These are phyloP conservation scores for Pristionchus entomophagus DNA, from an alignment of 2,888 invertebrate genomes.

Conservation along the genomic window DNA sequence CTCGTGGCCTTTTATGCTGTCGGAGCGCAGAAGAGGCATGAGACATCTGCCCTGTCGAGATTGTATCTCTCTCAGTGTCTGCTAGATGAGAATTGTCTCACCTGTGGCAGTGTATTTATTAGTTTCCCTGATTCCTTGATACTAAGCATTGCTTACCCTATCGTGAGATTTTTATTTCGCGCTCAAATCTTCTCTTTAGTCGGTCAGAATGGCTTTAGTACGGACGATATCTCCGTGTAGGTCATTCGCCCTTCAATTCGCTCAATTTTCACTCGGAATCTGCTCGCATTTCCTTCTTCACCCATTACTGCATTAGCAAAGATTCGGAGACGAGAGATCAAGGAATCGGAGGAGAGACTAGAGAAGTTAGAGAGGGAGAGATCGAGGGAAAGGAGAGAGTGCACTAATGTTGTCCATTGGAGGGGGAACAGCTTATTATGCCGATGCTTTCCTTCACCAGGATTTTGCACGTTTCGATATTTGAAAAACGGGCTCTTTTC, in stretches of 20 bases:
- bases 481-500: neutral
- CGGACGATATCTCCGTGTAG: neutral
- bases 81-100: no score
- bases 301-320: slow-evolving; percentile 26
- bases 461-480: neutral
- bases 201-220: no score
- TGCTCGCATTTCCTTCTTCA: neutral
- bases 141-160: no score
- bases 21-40: neutral
- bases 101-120: no score
- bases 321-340: neutral
- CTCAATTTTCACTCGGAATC: neutral
- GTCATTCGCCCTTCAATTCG: neutral
- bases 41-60: neutral
- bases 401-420: neutral
- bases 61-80: neutral
- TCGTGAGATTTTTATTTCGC: no score
- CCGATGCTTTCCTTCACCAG: neutral
- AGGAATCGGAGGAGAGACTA: neutral
- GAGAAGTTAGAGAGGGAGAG: neutral
- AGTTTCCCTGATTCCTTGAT: no score
- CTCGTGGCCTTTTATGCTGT: neutral
- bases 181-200: no score
- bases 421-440: neutral
- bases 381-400: neutral